A percentile compares a stretch with the other conserved stretches of the same genome.
phyloP scores from a whole-genome alignment of 2,888 invertebrate genomes.

The Eupithecia subfuscata region DNA sequence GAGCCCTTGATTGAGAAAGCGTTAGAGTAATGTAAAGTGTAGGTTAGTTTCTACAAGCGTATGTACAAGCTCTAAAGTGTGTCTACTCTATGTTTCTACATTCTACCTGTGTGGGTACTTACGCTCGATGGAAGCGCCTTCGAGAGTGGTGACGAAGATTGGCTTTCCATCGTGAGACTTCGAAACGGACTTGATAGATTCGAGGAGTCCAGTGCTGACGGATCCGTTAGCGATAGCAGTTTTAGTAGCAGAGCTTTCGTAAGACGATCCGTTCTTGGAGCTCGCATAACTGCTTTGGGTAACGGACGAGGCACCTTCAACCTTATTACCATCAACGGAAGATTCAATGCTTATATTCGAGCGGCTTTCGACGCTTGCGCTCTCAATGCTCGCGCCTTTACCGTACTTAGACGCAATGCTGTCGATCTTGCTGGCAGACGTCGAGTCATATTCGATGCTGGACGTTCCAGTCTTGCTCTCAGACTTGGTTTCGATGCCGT shows the following conservation, averaged over 20 bases:
- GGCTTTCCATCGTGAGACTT: conserved; percentile 85
- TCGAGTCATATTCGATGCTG: conserved; percentile 44
- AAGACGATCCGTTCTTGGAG: conserved; percentile 62
- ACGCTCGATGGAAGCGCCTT: conserved; percentile 92
- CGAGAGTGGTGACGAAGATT: conserved; percentile 88
- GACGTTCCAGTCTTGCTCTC: conserved; percentile 62
- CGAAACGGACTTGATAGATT: conserved; percentile 56
- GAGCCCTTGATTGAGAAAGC: conserved; percentile 65
- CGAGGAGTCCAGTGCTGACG: conserved; percentile 56
- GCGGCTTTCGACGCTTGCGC: conserved; percentile 50
- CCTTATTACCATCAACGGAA: conserved; percentile 59
- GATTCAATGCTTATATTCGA: conserved; percentile 58
- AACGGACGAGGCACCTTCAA: conserved; percentile 61
- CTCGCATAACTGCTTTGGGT: conserved; percentile 64
- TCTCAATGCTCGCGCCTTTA: conserved; percentile 42
- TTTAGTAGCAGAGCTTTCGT: conserved; percentile 68
- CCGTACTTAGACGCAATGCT: conserved; percentile 57
- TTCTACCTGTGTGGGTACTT: conserved; percentile 76
- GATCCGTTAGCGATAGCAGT: conserved; percentile 70
- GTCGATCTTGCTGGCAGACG: conserved; percentile 52
- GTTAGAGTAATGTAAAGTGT: conserved; percentile 75
- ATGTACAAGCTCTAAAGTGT: conserved; percentile 80
- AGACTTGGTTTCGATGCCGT: conserved; percentile 64
- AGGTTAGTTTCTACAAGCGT: conserved; percentile 77
- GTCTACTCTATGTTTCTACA: conserved; percentile 54